Evolutionary conservation across 2,888 invertebrate species (phyloP).

Genomic region (Zeuzera pyrina): DNA sequence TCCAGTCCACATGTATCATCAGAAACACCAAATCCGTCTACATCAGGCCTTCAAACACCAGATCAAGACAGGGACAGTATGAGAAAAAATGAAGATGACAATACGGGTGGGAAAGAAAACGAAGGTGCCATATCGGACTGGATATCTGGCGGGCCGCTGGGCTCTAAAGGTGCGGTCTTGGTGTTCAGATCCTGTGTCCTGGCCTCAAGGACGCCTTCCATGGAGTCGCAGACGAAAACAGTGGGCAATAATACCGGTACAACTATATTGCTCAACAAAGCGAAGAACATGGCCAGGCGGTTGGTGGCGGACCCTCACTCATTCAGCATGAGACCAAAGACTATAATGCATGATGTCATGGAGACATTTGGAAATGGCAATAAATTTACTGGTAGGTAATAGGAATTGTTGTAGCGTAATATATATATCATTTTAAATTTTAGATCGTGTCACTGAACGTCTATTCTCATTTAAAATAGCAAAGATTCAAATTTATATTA

Average conservation of each 20-base stretch:
- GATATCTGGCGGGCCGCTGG: constrained; percentile 74
- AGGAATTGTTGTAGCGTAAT: too few species aligned
- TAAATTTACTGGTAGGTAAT: constrained; percentile 26
- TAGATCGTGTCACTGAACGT: too few species aligned
- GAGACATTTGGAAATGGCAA: constrained; percentile 54
- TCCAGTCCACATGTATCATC: constrained; percentile 67
- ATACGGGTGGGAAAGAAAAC: constrained; percentile 28
- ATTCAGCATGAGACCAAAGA: constrained; percentile 52
- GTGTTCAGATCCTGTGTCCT: constrained; percentile 79
- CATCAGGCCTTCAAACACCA: constrained; percentile 50
- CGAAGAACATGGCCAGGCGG: constrained; percentile 59
- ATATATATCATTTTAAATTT: too few species aligned
- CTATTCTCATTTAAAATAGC: too few species aligned
- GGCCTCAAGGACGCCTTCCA: constrained; percentile 56
- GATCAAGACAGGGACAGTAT: constrained; percentile 41
- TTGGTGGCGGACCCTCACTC: constrained; percentile 56
- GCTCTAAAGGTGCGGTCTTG: constrained; percentile 76
- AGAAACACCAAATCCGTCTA: constrained; percentile 59
- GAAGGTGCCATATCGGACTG: constrained; percentile 59
- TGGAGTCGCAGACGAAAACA: constrained; percentile 58
- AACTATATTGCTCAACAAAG: constrained; percentile 55
- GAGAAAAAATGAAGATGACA: constrained; percentile 57
- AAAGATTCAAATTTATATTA: too few species aligned
- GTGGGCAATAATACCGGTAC: constrained; percentile 58
- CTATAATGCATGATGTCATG: constrained; percentile 66